These are phyloP conservation scores for Prosapia bicincta DNA, from an alignment of 2,888 invertebrate genomes.

Conservation along the genomic window DNA sequence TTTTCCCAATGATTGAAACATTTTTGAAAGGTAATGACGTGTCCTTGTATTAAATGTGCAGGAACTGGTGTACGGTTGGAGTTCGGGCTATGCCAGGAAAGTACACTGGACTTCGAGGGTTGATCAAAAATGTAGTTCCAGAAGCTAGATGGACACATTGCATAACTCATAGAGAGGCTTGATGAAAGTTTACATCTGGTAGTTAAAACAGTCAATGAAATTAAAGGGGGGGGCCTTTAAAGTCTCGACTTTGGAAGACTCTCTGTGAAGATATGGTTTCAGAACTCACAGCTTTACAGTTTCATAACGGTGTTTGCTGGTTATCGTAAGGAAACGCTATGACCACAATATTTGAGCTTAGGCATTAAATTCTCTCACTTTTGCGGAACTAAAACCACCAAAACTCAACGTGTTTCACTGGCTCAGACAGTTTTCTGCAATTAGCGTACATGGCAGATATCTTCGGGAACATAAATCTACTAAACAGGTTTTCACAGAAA, in stretches of 20 bases:
- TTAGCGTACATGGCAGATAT: too few relatives aligned
- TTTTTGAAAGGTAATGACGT: too few relatives aligned
- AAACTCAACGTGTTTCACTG: background rate
- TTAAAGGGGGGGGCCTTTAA: constrained; percentile 4
- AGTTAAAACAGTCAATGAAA: too few relatives aligned
- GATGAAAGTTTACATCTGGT: background rate
- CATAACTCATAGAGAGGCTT: background rate
- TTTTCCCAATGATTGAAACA: constrained; percentile 6
- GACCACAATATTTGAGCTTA: constrained; percentile 10
- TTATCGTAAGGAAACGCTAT: too few relatives aligned
- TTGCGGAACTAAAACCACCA: background rate
- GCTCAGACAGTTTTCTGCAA: background rate
- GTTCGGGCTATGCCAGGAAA: background rate
- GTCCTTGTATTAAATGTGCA: too few relatives aligned
- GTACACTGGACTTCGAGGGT: too few relatives aligned
- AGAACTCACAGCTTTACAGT: too few relatives aligned
- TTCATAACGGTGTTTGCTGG: too few relatives aligned
- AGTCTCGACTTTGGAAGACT: background rate
- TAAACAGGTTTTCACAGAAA: too few relatives aligned
- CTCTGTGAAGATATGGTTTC: constrained; percentile 3
- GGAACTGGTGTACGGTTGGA: too few relatives aligned
- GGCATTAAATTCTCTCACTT: constrained; percentile 5
- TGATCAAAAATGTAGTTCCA: constrained; percentile 4
- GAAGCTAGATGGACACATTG: constrained; percentile 3
- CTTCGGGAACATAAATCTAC: too few relatives aligned